These are phyloP conservation scores for Cephus rjabovi DNA, from an alignment of 2,888 invertebrate species.

Conservation along the genomic window DNA sequence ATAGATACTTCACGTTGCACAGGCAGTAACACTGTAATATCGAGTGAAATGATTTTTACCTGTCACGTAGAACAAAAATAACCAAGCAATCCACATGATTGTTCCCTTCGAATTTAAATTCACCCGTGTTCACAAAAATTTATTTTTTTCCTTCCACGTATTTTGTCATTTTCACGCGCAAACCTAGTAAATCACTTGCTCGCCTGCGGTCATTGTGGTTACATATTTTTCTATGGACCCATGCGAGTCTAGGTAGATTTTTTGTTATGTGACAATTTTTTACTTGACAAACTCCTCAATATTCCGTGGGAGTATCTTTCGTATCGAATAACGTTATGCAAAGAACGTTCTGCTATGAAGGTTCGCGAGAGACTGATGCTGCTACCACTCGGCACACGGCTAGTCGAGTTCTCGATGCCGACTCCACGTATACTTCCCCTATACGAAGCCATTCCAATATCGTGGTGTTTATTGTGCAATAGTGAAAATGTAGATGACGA, in stretches of 20 bases:
- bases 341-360: constrained; percentile 48
- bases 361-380: constrained; percentile 53
- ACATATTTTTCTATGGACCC: not conserved
- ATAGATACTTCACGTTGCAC: not conserved
- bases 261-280: not conserved
- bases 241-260: not conserved
- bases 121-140: not conserved
- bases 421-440: constrained; percentile 18
- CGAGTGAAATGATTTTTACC: constrained; percentile 35
- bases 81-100: constrained; percentile 47
- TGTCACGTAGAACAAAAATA: constrained; percentile 51
- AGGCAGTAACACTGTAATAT: not conserved
- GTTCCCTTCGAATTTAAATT: not conserved
- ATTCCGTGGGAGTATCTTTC: not conserved
- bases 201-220: not conserved
- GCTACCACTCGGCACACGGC: constrained; percentile 12
- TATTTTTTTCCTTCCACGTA: not conserved
- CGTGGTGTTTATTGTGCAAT: not conserved
- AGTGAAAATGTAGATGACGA: not conserved
- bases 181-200: not conserved
- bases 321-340: constrained; percentile 16
- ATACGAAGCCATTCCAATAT: not conserved
- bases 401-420: constrained; percentile 35
- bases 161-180: not conserved
- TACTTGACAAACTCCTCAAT: not conserved